A percentile compares a stretch with the other conserved stretches of the same genome.
Evolutionary conservation across 2,888 invertebrate species (phyloP).

Genomic region (Nemotelus pantherinus): DNA sequence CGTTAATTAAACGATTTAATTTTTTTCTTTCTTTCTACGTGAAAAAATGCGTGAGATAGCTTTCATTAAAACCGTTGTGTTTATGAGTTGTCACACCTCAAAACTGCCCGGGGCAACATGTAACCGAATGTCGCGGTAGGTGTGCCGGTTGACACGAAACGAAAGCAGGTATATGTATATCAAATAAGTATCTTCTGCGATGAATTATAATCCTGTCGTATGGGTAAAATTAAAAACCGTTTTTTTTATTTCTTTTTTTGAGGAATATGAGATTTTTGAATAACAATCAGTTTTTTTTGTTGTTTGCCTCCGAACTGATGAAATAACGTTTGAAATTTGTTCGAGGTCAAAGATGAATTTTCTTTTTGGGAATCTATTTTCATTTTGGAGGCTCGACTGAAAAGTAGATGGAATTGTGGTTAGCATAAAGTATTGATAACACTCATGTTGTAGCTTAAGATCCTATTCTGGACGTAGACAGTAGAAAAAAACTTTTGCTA

Average conservation of each 20-base stretch:
- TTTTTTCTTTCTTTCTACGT: background rate
- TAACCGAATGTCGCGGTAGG: background rate
- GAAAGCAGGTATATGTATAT: background rate
- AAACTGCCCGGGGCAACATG: background rate
- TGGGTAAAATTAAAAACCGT: conserved; percentile 33
- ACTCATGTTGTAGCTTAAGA: no score
- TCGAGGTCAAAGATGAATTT: conserved; percentile 32
- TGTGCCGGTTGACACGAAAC: background rate
- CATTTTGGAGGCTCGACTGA: background rate
- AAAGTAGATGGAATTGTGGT: no score
- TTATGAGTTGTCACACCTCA: conserved; percentile 24
- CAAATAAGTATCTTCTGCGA: conserved; percentile 15
- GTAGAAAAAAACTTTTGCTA: no score
- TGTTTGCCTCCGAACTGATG: background rate
- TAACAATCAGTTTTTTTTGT: conserved; percentile 39
- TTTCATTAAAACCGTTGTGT: conserved; percentile 30
- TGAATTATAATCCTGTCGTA: conserved; percentile 21
- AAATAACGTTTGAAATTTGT: background rate
- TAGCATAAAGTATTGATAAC: no score
- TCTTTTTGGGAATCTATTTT: conserved; percentile 14
- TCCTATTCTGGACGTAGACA: no score
- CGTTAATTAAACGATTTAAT: conserved; percentile 44
- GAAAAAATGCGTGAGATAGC: conserved; percentile 33
- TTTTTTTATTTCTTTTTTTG: background rate
- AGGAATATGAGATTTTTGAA: conserved; percentile 18